Evolutionary conservation across 2,888 invertebrate genomes (phyloP).

Genomic region (Zeuzera pyrina): DNA sequence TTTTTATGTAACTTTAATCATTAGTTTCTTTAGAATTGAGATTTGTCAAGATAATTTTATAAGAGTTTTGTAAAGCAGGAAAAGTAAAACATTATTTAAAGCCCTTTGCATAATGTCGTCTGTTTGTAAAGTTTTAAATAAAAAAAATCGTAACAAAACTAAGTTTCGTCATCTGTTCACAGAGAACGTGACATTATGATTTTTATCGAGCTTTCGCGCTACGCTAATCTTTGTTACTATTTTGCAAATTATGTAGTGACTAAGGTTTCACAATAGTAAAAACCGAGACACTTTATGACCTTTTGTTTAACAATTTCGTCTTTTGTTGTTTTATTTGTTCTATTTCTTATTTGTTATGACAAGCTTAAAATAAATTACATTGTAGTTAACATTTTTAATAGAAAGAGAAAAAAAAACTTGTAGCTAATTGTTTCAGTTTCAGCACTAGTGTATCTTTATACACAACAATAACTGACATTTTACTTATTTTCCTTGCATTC

Average conservation of each 20-base stretch:
- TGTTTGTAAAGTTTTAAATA: too few relatives aligned
- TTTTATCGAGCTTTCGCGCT: conserved; percentile 5
- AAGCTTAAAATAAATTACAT: not conserved
- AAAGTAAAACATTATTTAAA: conserved; percentile 2
- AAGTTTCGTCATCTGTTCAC: conserved; percentile 1
- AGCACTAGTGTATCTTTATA: too few relatives aligned
- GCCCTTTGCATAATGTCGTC: not conserved
- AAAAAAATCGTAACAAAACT: not conserved
- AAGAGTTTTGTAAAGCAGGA: too few relatives aligned
- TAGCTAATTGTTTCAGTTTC: too few relatives aligned
- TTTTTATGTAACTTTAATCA: too few relatives aligned
- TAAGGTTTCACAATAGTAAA: too few relatives aligned
- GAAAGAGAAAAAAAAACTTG: too few relatives aligned
- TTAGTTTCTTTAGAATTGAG: too few relatives aligned
- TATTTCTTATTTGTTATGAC: not conserved
- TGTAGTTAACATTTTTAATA: not conserved
- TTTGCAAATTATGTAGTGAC: conserved; percentile 2
- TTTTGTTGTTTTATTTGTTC: not conserved
- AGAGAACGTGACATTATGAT: conserved; percentile 2
- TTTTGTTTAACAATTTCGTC: not conserved
- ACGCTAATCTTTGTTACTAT: not conserved
- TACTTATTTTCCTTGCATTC: too few relatives aligned
- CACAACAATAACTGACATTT: too few relatives aligned
- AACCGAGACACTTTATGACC: not conserved
- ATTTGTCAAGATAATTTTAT: too few relatives aligned